Evolutionary conservation across 2,113 vertebrate genomes (phyloP).

Genomic region (Lophochroa leadbeateri): DNA sequence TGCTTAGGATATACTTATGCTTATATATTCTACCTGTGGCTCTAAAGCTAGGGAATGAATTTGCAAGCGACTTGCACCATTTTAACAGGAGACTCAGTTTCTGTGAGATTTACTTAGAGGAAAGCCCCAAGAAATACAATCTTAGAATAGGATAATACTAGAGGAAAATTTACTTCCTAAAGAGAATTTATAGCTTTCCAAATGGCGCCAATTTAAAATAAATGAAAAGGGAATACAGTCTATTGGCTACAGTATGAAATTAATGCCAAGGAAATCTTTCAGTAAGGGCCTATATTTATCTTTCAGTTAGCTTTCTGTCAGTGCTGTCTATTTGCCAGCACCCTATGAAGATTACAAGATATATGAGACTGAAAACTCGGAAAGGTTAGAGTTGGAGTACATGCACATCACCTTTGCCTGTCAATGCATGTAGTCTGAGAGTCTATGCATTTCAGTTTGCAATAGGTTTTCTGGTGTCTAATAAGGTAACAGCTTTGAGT

Average conservation of each 20-base stretch:
- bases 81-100: background rate
- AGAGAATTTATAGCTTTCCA: conserved; percentile 32
- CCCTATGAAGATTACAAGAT: background rate
- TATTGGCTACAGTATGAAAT: background rate
- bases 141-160: background rate
- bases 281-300: background rate
- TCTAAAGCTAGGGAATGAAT: background rate
- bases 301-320: background rate
- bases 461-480: background rate
- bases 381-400: background rate
- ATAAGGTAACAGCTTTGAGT: background rate
- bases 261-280: conserved; percentile 20
- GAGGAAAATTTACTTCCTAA: background rate
- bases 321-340: background rate
- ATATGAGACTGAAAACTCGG: background rate
- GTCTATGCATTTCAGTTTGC: background rate
- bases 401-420: background rate
- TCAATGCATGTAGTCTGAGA: background rate
- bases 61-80: background rate
- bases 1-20: background rate
- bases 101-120: background rate
- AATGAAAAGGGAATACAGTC: background rate
- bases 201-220: conserved; percentile 8
- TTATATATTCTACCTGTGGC: background rate
- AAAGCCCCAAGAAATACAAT: background rate